These are phyloP conservation scores for Ranitomeya imitator DNA, from an alignment of 2,113 vertebrate species.

Conservation along the genomic window DNA sequence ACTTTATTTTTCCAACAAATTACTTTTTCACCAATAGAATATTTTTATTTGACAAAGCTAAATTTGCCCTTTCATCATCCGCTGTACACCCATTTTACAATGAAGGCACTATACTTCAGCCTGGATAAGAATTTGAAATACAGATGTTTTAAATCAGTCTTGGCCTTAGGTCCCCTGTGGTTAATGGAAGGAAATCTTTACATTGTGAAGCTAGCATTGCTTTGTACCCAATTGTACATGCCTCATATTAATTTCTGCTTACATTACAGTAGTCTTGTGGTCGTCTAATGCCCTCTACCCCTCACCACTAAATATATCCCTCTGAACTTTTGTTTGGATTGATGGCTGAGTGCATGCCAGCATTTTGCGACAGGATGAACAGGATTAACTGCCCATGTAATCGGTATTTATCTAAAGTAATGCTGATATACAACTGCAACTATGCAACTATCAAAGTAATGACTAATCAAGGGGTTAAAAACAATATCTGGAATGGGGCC, in stretches of 20 bases:
- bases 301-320: slow-evolving; percentile 23
- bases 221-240: slow-evolving; percentile 46
- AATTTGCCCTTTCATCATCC: slow-evolving; percentile 45
- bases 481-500: not conserved
- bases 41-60: slow-evolving; percentile 46
- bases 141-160: slow-evolving; percentile 49
- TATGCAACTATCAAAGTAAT: not conserved
- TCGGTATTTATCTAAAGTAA: not conserved
- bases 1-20: slow-evolving; percentile 22
- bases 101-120: slow-evolving; percentile 44
- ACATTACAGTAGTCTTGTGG: slow-evolving; percentile 32
- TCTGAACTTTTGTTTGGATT: not conserved
- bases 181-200: slow-evolving; percentile 53
- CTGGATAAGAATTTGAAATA: slow-evolving; percentile 44
- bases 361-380: slow-evolving; percentile 25
- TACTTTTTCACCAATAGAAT: slow-evolving; percentile 42
- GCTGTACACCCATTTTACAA: slow-evolving; percentile 18
- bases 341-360: not conserved
- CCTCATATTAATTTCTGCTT: slow-evolving; percentile 29
- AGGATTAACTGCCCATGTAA: not conserved
- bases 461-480: not conserved
- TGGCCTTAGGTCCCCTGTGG: slow-evolving; percentile 38
- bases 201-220: slow-evolving; percentile 48
- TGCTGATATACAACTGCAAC: not conserved
- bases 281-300: slow-evolving; percentile 27